These are phyloP conservation scores for Oncorhynchus nerka DNA, from an alignment of 2,113 vertebrate genomes.

Conservation along the genomic window DNA sequence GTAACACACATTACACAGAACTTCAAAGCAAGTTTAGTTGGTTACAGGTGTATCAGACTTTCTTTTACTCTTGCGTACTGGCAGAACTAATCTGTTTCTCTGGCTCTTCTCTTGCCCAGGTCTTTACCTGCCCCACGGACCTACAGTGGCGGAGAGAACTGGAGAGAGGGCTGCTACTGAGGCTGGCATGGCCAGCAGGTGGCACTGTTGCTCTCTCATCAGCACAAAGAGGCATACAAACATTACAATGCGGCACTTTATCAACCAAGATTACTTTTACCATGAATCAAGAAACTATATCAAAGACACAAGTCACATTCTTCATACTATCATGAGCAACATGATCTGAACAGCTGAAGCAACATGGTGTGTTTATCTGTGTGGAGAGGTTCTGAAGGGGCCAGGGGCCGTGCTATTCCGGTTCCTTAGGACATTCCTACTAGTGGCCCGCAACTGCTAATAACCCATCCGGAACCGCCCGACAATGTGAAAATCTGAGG, in stretches of 20 bases:
- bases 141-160: constrained; percentile 86
- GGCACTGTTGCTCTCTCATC: constrained; percentile 65
- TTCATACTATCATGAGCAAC: constrained; percentile 71
- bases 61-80: background rate
- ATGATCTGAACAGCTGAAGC: constrained; percentile 16
- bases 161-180: constrained; percentile 98
- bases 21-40: background rate
- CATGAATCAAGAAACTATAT: constrained; percentile 33
- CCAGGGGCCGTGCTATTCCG: constrained; percentile 4
- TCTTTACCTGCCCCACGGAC: constrained; percentile 89
- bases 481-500: too few species aligned
- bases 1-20: background rate
- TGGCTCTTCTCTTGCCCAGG: constrained; percentile 62
- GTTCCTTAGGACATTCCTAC: too few species aligned
- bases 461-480: too few species aligned
- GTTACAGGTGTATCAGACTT: background rate
- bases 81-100: background rate
- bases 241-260: constrained; percentile 95
- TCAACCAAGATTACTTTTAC: constrained; percentile 78
- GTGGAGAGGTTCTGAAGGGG: constrained; percentile 67
- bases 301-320: constrained; percentile 55
- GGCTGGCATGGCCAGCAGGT: constrained; percentile 56
- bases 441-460: too few species aligned
- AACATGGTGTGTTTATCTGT: constrained; percentile 38
- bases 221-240: constrained; percentile 82